Evolutionary conservation across 2,113 vertebrate species (phyloP), one percentile per base, ranked within the genome.

Genomic region (Gymnobelideus leadbeateri): DNA sequence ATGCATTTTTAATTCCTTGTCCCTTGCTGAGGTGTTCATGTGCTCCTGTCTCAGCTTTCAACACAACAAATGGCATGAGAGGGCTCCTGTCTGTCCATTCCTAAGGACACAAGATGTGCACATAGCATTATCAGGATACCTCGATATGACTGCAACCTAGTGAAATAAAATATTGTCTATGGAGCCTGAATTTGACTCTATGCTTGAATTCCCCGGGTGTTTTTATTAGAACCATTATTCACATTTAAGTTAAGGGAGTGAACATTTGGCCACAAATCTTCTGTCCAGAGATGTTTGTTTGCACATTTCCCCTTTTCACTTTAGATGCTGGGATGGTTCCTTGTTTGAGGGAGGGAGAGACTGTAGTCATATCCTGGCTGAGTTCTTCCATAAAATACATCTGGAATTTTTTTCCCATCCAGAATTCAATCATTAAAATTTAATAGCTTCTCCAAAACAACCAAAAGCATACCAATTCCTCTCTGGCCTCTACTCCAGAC

Each of bases 1-100:
- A 93, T 24, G 28, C 51, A 96, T 92, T 95, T 68, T 55, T 97
- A 96, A 96, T 50, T 47, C 21, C 21, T 93, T 61, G 55, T 19
- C 46, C 97, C 95, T 95, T 96, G 5, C 54, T 96, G 43, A 89
- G 47, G 47, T 90, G 54, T 3, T 92, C 28, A 94, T 49, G n/a
- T 23, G n/a, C 68, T 84, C 68, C 8, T 6, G 5, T 43, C 2
- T 7, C 6, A 8, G 68, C 68, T 84, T 84, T 43, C 68, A 43
- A 8, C 23, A 43, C 68, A 84, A 43, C 68, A 84, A 84, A 84
- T 84, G 19, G 6, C 37, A 84, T 43, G 68, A n/a, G n/a, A 84
- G 68, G 37, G 16, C 7, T 84, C 68, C 68, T 84, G 68, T 23
- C 6, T 84, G n/a, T 84, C 68, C 68, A 84, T 84, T 19, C n/a